phyloP scores from a whole-genome alignment of 2,888 invertebrate genomes.

The Cryptophagus acutangulus region DNA sequence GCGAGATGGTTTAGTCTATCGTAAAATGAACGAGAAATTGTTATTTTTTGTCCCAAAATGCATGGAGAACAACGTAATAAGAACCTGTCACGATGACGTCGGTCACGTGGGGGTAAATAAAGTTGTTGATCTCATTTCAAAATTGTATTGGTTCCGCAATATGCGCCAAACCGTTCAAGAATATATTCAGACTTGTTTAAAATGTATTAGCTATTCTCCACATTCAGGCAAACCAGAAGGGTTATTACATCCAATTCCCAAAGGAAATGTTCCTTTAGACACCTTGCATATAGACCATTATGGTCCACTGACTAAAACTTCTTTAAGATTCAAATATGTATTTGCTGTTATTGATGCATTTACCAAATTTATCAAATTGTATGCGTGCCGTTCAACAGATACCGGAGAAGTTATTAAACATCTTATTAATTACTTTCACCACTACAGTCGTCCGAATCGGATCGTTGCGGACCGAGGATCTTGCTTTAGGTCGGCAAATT shows the following conservation, averaged over 20 bases:
- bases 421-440: no score
- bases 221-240: conserved; percentile 28
- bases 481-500: conserved; percentile 28
- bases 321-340: conserved; percentile 23
- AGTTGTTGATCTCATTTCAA: no score
- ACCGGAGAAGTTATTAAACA: no score
- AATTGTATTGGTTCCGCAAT: conserved; percentile 36
- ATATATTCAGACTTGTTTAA: conserved; percentile 32
- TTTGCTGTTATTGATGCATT: conserved; percentile 32
- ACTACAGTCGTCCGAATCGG: no score
- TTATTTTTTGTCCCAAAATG: background rate
- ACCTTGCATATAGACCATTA: conserved; percentile 33
- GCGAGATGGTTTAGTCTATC: background rate
- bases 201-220: conserved; percentile 29
- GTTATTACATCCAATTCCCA: conserved; percentile 29
- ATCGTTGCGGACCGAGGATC: conserved; percentile 34
- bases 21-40: background rate
- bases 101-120: no score
- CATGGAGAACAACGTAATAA: no score
- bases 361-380: conserved; percentile 31
- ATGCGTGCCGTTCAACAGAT: no score
- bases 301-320: conserved; percentile 26
- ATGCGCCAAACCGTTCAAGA: conserved; percentile 27
- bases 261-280: conserved; percentile 28
- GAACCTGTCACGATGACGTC: no score